Evolutionary conservation across 2,113 vertebrate genomes (phyloP).

Genomic region (Centrocercus urophasianus): DNA sequence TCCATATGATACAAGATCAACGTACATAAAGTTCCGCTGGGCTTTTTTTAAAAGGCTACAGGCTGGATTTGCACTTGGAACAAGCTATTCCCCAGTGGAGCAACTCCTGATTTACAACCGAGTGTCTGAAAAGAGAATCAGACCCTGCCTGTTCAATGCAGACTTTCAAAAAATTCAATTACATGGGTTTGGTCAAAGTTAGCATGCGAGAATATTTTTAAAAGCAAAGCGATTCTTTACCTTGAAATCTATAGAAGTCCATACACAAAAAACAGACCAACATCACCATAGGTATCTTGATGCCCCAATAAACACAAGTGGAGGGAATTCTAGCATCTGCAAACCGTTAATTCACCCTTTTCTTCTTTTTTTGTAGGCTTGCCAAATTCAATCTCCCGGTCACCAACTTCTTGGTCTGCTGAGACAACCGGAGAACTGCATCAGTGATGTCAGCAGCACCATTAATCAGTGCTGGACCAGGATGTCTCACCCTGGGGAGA

Average conservation of each 20-base stretch:
- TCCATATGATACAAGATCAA: neutral
- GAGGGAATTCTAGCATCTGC: slow-evolving; percentile 66
- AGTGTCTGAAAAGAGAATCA: slow-evolving; percentile 42
- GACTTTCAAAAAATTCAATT: slow-evolving; percentile 39
- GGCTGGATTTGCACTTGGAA: slow-evolving; percentile 48
- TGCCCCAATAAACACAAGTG: slow-evolving; percentile 53
- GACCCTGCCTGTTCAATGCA: slow-evolving; percentile 9
- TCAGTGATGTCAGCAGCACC: slow-evolving; percentile 67
- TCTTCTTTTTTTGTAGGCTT: slow-evolving; percentile 64
- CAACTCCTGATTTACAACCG: slow-evolving; percentile 36
- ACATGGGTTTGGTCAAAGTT: slow-evolving; percentile 45
- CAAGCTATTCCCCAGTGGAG: neutral
- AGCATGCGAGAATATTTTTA: slow-evolving; percentile 47
- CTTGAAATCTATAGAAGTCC: slow-evolving; percentile 8
- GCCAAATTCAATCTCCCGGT: slow-evolving; percentile 63
- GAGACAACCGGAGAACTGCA: slow-evolving; percentile 46
- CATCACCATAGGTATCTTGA: slow-evolving; percentile 54
- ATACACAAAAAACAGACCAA: slow-evolving; percentile 12
- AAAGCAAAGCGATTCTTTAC: slow-evolving; percentile 44
- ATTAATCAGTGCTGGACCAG: slow-evolving; percentile 53
- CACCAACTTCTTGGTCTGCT: slow-evolving; percentile 58
- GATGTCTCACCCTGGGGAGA: neutral
- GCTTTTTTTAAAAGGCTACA: neutral
- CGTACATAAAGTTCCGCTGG: neutral
- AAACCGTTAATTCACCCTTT: slow-evolving; percentile 68